Evolutionary conservation across 1,140 invertebrate species (phyloP).

Genomic region (Pseudoatta argentina): DNA sequence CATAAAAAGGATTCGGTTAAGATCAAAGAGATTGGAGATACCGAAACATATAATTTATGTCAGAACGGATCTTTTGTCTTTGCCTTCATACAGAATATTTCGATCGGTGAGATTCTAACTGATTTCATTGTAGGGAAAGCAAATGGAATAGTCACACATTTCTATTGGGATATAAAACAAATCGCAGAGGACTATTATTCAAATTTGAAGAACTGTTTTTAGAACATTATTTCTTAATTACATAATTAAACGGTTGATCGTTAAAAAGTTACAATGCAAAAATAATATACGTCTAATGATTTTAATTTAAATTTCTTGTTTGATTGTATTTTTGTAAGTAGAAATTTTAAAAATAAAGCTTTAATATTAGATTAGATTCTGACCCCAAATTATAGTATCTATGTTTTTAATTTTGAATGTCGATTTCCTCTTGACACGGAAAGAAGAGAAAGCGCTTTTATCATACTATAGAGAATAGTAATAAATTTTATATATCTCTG

Average conservation of each 20-base stretch:
- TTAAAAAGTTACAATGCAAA: neutral
- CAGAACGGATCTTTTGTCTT: slow-evolving; percentile 14
- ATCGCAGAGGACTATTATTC: neutral
- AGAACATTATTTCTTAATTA: neutral
- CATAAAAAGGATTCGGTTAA: neutral
- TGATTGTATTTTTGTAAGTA: neutral
- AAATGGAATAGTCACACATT: neutral
- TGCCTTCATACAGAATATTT: neutral
- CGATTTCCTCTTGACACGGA: neutral
- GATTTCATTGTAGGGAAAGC: neutral
- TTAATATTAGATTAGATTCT: neutral
- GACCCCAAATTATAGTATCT: neutral
- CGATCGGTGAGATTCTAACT: neutral
- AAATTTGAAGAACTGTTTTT: neutral
- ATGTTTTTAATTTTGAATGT: neutral
- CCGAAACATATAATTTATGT: neutral
- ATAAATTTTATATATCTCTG: neutral
- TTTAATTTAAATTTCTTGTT: neutral
- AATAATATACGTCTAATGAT: too few species aligned
- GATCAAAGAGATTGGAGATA: neutral
- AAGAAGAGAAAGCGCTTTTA: neutral
- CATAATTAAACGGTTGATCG: too few species aligned
- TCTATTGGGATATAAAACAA: neutral
- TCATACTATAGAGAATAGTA: neutral
- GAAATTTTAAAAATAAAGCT: neutral